Percentiles rank a stretch among this genome's conserved stretches.
Evolutionary conservation across 2,113 vertebrate genomes (phyloP).

Genomic region (Cynopterus brachyotis): DNA sequence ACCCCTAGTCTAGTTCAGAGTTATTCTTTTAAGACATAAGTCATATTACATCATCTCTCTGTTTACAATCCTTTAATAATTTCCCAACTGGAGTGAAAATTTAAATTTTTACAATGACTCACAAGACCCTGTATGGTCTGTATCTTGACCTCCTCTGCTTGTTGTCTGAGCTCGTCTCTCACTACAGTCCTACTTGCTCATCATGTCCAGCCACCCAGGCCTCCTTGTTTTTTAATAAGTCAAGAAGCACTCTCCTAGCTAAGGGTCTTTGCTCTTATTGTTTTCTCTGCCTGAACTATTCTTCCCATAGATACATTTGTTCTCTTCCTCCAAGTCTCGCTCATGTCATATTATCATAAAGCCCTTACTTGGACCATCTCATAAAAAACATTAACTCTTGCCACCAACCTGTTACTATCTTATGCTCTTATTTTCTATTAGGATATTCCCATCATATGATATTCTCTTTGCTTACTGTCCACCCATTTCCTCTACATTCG

Average conservation of each 20-base stretch:
- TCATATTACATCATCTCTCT: neutral
- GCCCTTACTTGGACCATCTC: neutral
- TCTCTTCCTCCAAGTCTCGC: neutral
- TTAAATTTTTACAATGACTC: neutral
- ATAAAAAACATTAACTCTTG: conserved; percentile 4
- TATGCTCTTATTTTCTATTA: neutral
- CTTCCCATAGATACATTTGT: neutral
- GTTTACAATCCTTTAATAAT: conserved; percentile 29
- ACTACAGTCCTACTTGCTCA: neutral
- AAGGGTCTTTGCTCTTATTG: neutral
- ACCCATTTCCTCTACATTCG: neutral
- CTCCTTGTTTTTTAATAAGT: neutral
- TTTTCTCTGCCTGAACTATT: neutral
- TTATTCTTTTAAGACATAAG: conserved; percentile 17
- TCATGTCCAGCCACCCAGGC: neutral
- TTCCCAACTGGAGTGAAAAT: neutral
- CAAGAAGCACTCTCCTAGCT: neutral
- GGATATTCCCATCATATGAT: neutral
- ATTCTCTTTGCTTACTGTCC: neutral
- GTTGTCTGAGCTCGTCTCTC: neutral
- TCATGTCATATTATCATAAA: neutral
- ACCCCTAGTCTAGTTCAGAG: neutral
- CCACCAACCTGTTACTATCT: neutral
- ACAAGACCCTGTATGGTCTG: neutral
- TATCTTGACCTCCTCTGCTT: neutral